A percentile compares a stretch with the other conserved stretches of the same genome.
These are phyloP conservation scores for Sebastes wilsoni DNA, from an alignment of 2,797 vertebrate genomes.

Conservation along the genomic window DNA sequence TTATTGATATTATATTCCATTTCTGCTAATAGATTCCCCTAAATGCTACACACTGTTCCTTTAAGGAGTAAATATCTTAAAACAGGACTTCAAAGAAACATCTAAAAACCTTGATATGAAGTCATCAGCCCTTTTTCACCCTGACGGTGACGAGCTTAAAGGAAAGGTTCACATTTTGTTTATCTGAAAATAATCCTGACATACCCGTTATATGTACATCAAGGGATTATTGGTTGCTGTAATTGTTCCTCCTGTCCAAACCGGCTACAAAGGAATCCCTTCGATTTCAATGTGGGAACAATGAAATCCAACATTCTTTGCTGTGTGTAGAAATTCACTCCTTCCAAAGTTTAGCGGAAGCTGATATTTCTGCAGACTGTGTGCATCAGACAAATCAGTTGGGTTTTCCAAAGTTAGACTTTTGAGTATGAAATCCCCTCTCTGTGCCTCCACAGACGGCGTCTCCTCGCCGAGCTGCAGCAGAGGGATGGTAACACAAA, in stretches of 20 bases:
- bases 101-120: neutral
- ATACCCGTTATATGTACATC: neutral
- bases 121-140: neutral
- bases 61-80: neutral
- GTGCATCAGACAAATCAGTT: constrained; percentile 2
- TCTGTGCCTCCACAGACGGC: constrained; percentile 10
- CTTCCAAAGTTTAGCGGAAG: constrained; percentile 4
- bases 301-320: neutral
- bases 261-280: neutral
- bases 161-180: neutral
- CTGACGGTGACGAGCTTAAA: neutral
- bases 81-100: neutral
- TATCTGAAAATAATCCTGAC: neutral
- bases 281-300: neutral
- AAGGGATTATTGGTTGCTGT: neutral
- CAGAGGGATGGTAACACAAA: constrained; percentile 12
- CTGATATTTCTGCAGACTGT: constrained; percentile 13
- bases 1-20: too few relatives aligned
- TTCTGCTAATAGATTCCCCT: too few relatives aligned
- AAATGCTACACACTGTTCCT: too few relatives aligned
- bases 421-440: constrained; percentile 28
- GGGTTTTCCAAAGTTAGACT: constrained; percentile 10
- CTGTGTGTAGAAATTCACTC: neutral
- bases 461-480: constrained; percentile 4
- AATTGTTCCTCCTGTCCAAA: neutral